Evolutionary conservation across 2,113 vertebrate species (phyloP), one percentile per base, ranked within the genome.

Genomic region (Rhinopomastus cyanomelas): DNA sequence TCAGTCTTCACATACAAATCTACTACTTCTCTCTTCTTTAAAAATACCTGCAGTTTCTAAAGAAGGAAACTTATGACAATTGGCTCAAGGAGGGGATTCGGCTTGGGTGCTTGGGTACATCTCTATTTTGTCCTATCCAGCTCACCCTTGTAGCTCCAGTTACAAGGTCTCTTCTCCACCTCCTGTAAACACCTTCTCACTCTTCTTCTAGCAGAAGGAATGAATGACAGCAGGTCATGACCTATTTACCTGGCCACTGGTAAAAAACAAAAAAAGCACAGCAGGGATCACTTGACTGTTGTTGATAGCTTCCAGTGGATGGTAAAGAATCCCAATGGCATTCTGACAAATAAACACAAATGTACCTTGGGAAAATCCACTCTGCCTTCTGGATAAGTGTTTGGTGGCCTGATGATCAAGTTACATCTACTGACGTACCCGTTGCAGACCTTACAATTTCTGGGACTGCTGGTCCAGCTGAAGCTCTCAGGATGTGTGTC

Each of bases 31-130:
- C 16, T 59, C 37, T 56, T 61, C 29, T 82, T 59, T 92, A 73
- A 93, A 85, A 79, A 46, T 39, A 57, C 23, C 23, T 72, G 91
- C 92, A 77, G 55, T 85, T 79, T 94, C 59, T 16, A 72, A 48
- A 36, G 55, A 65, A 23, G n/a, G 7, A 48, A 3, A 25, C 52
- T 66, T 71, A 64, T 65, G 49, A 78, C 46, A 67, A 74, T 16
- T 42, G 36, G 22, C 36, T 89, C 19, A 46, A 76, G 60, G 12
- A 62, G 8, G 3, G 19, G 9, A 60, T 75, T 87, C 21, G 72
- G 0, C 18, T 81, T 72, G 5, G 32, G 67, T 53, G 21, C 27
- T 49, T 72, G 30, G 5, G 15, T 59, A 39, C 1, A 0, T 39
- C 55, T 60, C n/a, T 68, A 2, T 62, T 77, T 77, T 60, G 39